These are phyloP conservation scores for Melieria picta DNA, from an alignment of 2,888 invertebrate genomes.

Conservation along the genomic window DNA sequence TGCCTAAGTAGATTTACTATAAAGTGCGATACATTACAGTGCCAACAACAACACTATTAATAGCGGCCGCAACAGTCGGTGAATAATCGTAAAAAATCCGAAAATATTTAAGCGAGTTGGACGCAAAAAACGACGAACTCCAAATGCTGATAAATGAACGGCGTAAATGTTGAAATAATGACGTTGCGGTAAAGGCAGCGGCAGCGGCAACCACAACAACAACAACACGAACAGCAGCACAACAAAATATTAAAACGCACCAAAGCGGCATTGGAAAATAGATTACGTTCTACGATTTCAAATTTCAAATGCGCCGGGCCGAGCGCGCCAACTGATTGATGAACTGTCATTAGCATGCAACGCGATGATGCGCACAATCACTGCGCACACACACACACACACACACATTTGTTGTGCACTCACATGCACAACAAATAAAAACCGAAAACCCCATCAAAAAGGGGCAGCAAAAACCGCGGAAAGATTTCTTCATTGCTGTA, in stretches of 20 bases:
- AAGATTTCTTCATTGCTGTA: neutral
- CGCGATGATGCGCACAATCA: slow-evolving; percentile 44
- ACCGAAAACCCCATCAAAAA: slow-evolving; percentile 4
- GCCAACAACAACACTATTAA: slow-evolving; percentile 10
- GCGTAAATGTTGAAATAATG: slow-evolving; percentile 49
- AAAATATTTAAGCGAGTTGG: neutral
- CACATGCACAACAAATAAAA: slow-evolving; percentile 4
- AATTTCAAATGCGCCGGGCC: slow-evolving; percentile 43
- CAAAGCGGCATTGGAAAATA: slow-evolving; percentile 28
- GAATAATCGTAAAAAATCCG: neutral
- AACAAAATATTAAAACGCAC: neutral
- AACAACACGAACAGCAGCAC: neutral
- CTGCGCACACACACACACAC: neutral
- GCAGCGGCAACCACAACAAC: neutral
- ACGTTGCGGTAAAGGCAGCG: slow-evolving; percentile 37
- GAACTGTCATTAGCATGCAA: slow-evolving; percentile 50
- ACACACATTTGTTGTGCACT: neutral
- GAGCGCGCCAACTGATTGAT: slow-evolving; percentile 46
- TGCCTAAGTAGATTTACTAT: slow-evolving; percentile 34
- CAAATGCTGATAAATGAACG: slow-evolving; percentile 51
- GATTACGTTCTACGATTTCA: slow-evolving; percentile 43
- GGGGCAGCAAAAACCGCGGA: neutral
- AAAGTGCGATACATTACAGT: slow-evolving; percentile 33
- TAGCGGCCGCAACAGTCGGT: no score
- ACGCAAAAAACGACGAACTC: slow-evolving; percentile 11